Percentiles rank a stretch among this genome's conserved stretches.
Evolutionary conservation across 2,113 vertebrate genomes (phyloP).

Genomic region (Rafetus swinhoei): DNA sequence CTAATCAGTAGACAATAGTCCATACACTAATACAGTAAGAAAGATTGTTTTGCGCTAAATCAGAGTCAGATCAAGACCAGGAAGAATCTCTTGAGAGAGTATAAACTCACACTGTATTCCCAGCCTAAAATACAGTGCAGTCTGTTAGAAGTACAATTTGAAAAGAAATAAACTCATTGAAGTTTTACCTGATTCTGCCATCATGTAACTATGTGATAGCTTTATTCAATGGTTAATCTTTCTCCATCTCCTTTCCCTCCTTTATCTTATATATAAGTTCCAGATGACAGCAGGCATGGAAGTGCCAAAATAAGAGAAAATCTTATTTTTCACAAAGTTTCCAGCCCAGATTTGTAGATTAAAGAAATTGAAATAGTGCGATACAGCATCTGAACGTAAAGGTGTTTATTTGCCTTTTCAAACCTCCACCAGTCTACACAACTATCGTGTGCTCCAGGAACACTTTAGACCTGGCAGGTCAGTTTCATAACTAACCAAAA

Average conservation of each 20-base stretch:
- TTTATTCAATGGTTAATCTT: not conserved
- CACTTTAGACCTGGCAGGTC: not conserved
- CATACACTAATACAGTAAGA: not conserved
- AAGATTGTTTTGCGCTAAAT: not conserved
- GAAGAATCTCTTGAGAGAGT: not conserved
- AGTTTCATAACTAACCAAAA: conserved; percentile 26
- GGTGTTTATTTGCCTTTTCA: not conserved
- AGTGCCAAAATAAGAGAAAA: not conserved
- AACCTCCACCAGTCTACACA: not conserved
- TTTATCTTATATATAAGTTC: not conserved
- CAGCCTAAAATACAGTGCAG: not conserved
- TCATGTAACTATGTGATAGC: not conserved
- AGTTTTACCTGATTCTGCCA: not conserved
- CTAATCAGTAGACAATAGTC: not conserved
- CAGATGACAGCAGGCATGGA: not conserved
- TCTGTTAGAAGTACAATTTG: not conserved
- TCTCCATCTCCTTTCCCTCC: not conserved
- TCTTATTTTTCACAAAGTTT: not conserved
- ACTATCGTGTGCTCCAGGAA: not conserved
- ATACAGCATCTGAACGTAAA: not conserved
- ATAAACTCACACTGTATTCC: not conserved
- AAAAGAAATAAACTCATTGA: not conserved
- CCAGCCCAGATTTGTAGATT: not conserved
- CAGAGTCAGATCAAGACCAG: not conserved
- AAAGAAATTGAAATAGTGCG: not conserved